Evolutionary conservation across 2,113 vertebrate species (phyloP).

Genomic region (Macaca nemestrina): DNA sequence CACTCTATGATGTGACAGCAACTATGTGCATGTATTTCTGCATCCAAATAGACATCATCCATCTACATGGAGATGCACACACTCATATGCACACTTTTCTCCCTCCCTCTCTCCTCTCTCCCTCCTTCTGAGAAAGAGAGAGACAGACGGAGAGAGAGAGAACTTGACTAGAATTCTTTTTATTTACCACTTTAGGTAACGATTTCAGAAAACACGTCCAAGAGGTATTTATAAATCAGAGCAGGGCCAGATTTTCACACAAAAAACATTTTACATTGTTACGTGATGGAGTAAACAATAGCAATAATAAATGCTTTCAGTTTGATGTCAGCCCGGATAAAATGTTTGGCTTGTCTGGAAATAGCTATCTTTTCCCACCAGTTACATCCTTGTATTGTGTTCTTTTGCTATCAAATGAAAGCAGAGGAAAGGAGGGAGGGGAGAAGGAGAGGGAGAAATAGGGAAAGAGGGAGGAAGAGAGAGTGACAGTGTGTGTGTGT

Average conservation of each 20-base stretch:
- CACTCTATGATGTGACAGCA: not conserved
- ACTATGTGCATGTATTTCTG: not conserved
- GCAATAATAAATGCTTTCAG: constrained; percentile 65
- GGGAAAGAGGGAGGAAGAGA: not conserved
- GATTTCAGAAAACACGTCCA: constrained; percentile 50
- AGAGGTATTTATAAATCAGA: constrained; percentile 52
- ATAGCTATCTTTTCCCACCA: constrained; percentile 58
- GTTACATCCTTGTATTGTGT: constrained; percentile 68
- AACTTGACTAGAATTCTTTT: constrained; percentile 1
- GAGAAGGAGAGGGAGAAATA: not conserved
- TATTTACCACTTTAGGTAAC: constrained; percentile 22
- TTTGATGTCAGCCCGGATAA: constrained; percentile 46
- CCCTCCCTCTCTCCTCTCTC: not conserved
- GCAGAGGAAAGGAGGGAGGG: not conserved
- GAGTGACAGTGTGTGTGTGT: not conserved
- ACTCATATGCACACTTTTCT: not conserved
- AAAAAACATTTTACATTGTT: constrained; percentile 45
- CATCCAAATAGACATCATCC: not conserved
- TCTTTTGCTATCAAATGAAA: constrained; percentile 58
- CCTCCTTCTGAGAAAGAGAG: not conserved
- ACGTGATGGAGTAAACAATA: constrained; percentile 50
- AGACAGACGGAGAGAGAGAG: not conserved
- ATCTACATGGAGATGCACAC: not conserved
- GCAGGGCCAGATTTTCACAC: constrained; percentile 36
- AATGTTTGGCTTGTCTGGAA: constrained; percentile 58